Evolutionary conservation across 1,140 invertebrate genomes (phyloP).

Genomic region (Drosophila sechellia): DNA sequence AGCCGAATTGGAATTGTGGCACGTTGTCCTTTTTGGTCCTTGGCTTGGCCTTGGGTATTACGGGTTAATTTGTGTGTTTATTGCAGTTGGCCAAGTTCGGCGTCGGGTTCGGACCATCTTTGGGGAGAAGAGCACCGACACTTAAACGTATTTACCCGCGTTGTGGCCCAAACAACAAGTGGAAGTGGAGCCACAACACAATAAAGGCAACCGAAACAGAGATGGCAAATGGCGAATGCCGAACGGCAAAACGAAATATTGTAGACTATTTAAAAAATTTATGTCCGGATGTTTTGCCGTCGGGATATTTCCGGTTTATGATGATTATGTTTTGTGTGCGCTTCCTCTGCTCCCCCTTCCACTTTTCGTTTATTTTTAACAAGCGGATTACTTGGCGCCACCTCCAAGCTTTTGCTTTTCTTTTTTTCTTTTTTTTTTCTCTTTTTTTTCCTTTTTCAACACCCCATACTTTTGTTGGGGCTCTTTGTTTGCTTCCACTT

Average conservation of each 20-base stretch:
- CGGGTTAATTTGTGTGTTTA: constrained; percentile 83
- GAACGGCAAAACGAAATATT: constrained; percentile 77
- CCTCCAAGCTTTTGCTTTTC: constrained; percentile 27
- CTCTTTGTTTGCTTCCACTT: constrained; percentile 46
- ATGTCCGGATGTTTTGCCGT: constrained; percentile 84
- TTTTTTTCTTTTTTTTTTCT: constrained; percentile 41
- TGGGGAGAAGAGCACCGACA: constrained; percentile 56
- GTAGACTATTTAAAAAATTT: constrained; percentile 84
- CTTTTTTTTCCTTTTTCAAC: constrained; percentile 14
- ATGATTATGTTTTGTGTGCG: constrained; percentile 80
- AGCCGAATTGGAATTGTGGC: constrained; percentile 56
- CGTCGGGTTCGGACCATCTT: constrained; percentile 34
- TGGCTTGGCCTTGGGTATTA: constrained; percentile 69
- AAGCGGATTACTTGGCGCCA: constrained; percentile 72
- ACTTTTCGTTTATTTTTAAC: constrained; percentile 80
- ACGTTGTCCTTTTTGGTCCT: constrained; percentile 69
- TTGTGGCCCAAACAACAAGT: constrained; percentile 49
- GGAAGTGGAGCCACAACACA: constrained; percentile 11
- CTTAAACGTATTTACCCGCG: constrained; percentile 78
- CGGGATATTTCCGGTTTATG: constrained; percentile 84
- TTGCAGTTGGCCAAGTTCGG: constrained; percentile 79
- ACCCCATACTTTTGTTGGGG: constrained; percentile 31
- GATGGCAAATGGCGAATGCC: constrained; percentile 65
- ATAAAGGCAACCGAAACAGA: constrained; percentile 32
- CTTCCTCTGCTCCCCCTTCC: constrained; percentile 18